phyloP scores from a whole-genome alignment of 2,888 invertebrate genomes.

The Apocheima hispidaria region DNA sequence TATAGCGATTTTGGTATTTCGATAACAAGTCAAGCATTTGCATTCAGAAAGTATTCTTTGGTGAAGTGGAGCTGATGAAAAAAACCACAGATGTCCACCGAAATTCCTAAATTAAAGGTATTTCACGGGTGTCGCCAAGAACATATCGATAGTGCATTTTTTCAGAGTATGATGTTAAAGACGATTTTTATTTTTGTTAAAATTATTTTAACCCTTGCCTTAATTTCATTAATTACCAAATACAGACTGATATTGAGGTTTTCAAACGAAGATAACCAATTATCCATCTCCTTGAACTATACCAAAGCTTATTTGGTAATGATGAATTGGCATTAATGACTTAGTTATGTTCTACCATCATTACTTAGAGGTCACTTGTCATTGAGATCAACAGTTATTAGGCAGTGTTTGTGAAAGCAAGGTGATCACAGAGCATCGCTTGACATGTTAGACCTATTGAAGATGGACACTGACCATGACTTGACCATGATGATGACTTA shows the following conservation, averaged over 20 bases:
- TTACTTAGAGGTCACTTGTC: conserved; percentile 22
- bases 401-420: conserved; percentile 20
- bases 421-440: conserved; percentile 9
- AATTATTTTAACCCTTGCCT: neutral
- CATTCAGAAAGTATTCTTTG: too few relatives aligned
- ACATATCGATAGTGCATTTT: too few relatives aligned
- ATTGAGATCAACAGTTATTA: conserved; percentile 5
- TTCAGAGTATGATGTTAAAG: too few relatives aligned
- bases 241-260: conserved; percentile 35
- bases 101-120: too few relatives aligned
- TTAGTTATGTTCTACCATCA: conserved; percentile 44
- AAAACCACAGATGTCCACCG: too few relatives aligned
- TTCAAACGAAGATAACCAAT: conserved; percentile 43
- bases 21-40: too few relatives aligned
- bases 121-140: too few relatives aligned
- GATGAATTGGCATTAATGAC: conserved; percentile 46
- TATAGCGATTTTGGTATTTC: too few relatives aligned
- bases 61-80: too few relatives aligned
- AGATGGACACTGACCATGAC: conserved; percentile 5
- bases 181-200: too few relatives aligned
- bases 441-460: neutral
- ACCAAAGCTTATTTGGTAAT: conserved; percentile 31
- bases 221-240: conserved; percentile 29
- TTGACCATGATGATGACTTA: conserved; percentile 6
- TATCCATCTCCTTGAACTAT: conserved; percentile 57